These are phyloP conservation scores for Menura novaehollandiae DNA, from an alignment of 2,113 vertebrate genomes.

Conservation along the genomic window DNA sequence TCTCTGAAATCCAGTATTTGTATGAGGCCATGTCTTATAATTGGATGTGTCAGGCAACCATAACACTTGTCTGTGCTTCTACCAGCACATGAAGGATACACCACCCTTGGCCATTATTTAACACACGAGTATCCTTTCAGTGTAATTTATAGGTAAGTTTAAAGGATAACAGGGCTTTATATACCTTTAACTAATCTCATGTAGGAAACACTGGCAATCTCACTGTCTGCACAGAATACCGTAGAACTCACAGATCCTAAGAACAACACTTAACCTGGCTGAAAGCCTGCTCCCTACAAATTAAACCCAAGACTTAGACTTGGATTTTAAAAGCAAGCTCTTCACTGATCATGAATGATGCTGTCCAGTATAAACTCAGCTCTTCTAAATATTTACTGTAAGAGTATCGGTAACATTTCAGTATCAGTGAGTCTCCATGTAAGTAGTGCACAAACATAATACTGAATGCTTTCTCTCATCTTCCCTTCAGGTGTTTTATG, in stretches of 20 bases:
- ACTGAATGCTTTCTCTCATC: neutral
- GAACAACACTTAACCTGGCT: neutral
- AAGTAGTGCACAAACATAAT: neutral
- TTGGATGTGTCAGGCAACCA: neutral
- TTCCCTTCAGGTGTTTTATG: neutral
- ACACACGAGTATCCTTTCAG: rapidly evolving
- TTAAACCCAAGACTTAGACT: neutral
- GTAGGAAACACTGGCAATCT: neutral
- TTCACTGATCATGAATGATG: neutral
- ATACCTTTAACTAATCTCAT: neutral
- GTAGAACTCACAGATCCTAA: neutral
- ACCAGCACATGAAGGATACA: neutral
- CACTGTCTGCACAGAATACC: neutral
- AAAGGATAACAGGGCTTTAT: neutral
- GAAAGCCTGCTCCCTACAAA: neutral
- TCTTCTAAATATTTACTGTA: neutral
- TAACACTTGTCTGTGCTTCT: neutral
- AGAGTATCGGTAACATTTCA: rapidly evolving
- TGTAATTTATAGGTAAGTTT: neutral
- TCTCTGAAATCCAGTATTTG: neutral
- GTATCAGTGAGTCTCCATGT: neutral
- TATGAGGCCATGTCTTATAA: neutral
- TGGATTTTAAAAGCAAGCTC: neutral
- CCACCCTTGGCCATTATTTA: neutral
- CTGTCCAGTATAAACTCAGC: neutral